Percentiles rank a stretch among this genome's conserved stretches.
Evolutionary conservation across 2,888 invertebrate species (phyloP).

Genomic region (Dryobotodes eremita): DNA sequence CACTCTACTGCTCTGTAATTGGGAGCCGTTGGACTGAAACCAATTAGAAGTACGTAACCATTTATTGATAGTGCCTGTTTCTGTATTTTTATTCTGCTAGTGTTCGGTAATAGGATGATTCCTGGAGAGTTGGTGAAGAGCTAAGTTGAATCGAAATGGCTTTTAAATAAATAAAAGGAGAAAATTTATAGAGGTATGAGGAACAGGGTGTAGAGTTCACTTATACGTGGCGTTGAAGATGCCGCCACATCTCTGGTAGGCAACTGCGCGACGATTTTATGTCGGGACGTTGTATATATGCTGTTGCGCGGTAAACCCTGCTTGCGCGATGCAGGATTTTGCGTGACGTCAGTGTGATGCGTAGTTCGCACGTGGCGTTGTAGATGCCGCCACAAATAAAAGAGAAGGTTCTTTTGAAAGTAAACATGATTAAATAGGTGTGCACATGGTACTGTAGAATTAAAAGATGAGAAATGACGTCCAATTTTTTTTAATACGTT

Average conservation of each 20-base stretch:
- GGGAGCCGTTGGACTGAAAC: conserved; percentile 67
- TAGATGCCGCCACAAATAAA: too few relatives aligned
- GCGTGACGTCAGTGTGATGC: too few relatives aligned
- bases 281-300: too few relatives aligned
- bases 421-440: not conserved
- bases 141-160: not conserved
- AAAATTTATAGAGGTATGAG: too few relatives aligned
- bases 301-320: too few relatives aligned
- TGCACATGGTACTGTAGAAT: not conserved
- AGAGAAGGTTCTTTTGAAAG: not conserved
- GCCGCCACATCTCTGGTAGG: too few relatives aligned
- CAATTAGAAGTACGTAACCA: conserved; percentile 66
- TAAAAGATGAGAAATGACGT: not conserved
- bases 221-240: too few relatives aligned
- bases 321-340: too few relatives aligned
- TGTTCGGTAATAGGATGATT: conserved; percentile 7
- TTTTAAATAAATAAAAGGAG: not conserved
- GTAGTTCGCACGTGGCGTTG: too few relatives aligned
- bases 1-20: conserved; percentile 65
- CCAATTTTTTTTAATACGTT: not conserved
- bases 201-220: too few relatives aligned
- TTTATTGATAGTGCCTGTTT: conserved; percentile 60
- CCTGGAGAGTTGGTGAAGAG: not conserved
- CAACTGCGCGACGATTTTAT: too few relatives aligned
- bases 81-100: conserved; percentile 36